phyloP scores from a whole-genome alignment of 2,888 invertebrate genomes.

The Trichopoda pennipes region DNA sequence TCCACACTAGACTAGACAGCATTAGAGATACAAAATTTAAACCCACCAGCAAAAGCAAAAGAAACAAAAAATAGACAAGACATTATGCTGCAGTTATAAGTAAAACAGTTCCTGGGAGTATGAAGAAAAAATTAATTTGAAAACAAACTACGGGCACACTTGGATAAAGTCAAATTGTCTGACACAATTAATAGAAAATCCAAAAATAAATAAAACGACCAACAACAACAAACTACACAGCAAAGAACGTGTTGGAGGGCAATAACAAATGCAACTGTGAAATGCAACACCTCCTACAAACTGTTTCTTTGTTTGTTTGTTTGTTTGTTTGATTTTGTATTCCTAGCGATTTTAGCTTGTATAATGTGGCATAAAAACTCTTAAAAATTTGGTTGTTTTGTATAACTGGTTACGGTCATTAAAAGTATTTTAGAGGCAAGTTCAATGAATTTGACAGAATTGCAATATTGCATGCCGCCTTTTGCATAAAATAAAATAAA shows the following conservation, averaged over 20 bases:
- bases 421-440: slow-evolving; percentile 59
- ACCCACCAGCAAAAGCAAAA: too few species aligned
- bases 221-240: slow-evolving; percentile 29
- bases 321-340: slow-evolving; percentile 8
- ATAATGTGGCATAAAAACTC: neutral
- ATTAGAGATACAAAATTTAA: slow-evolving; percentile 1
- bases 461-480: slow-evolving; percentile 52
- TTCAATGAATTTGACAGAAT: slow-evolving; percentile 66
- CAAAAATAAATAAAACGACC: slow-evolving; percentile 35
- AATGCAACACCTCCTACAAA: slow-evolving; percentile 68
- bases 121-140: slow-evolving; percentile 19
- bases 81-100: neutral
- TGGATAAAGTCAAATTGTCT: slow-evolving; percentile 62
- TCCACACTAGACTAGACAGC: slow-evolving; percentile 3
- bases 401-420: slow-evolving; percentile 52
- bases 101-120: neutral
- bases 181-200: slow-evolving; percentile 62
- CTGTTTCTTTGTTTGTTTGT: slow-evolving; percentile 12
- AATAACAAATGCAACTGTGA: slow-evolving; percentile 59
- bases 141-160: slow-evolving; percentile 41
- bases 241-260: slow-evolving; percentile 38
- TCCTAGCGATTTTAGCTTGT: neutral
- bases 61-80: neutral
- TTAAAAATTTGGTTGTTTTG: neutral
- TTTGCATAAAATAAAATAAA: slow-evolving; percentile 13